phyloP scores from a whole-genome alignment of 2,797 vertebrate species.

The Cyprinella venusta region DNA sequence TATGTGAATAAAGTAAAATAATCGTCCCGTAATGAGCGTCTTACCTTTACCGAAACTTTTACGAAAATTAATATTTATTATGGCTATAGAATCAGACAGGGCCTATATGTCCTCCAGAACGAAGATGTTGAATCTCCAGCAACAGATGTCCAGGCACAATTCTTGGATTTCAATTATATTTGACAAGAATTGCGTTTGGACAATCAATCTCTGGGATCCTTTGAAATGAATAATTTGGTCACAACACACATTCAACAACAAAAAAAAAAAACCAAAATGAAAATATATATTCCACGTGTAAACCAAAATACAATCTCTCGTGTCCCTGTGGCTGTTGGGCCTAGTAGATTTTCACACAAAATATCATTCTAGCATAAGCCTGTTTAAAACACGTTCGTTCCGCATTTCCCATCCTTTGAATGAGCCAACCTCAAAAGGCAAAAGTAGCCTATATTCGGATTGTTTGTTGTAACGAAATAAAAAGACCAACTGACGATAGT shows the following conservation, averaged over 20 bases:
- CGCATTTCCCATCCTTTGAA: neutral
- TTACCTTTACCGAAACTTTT: conserved; percentile 70
- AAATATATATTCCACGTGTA: neutral
- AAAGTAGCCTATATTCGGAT: neutral
- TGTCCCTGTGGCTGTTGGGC: conserved; percentile 23
- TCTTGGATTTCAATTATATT: conserved; percentile 92
- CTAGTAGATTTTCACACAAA: conserved; percentile 21
- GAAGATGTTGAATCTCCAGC: conserved; percentile 86
- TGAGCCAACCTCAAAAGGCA: neutral
- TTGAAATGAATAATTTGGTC: conserved; percentile 40
- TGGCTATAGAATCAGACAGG: conserved; percentile 30
- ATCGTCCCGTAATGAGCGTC: conserved; percentile 34
- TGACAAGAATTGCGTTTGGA: conserved; percentile 99
- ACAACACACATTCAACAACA: neutral
- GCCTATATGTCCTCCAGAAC: conserved; percentile 62
- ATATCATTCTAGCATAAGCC: neutral
- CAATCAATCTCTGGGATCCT: conserved; percentile 94
- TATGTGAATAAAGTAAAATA: conserved; percentile 29
- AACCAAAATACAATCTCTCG: neutral
- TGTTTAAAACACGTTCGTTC: conserved; percentile 4
- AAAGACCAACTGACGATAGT: neutral
- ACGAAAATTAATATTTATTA: conserved; percentile 49
- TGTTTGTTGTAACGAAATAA: neutral
- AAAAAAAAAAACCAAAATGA: neutral
- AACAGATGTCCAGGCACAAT: conserved; percentile 99